These are phyloP conservation scores for Aphis gossypii DNA, from an alignment of 1,140 invertebrate genomes.

Conservation along the genomic window DNA sequence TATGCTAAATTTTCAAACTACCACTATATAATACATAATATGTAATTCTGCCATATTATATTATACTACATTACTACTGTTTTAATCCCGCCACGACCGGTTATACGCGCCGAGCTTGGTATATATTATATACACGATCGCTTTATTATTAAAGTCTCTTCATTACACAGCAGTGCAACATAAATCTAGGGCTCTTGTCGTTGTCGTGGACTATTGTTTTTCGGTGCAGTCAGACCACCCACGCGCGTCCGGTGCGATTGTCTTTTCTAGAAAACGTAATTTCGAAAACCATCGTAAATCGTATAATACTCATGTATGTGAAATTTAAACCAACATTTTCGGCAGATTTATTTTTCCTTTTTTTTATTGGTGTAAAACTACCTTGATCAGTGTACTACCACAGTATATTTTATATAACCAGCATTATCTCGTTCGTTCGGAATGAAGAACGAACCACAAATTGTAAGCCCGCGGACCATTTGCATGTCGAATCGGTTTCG, in stretches of 20 bases:
- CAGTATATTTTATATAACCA: background rate
- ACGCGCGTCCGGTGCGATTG: conserved; percentile 39
- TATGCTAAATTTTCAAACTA: conserved; percentile 32
- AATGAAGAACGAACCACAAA: background rate
- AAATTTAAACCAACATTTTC: background rate
- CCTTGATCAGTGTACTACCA: too few relatives aligned
- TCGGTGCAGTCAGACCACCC: conserved; percentile 47
- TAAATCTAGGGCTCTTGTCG: conserved; percentile 42
- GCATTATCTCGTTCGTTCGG: background rate
- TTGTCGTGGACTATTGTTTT: conserved; percentile 55
- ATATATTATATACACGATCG: conserved; percentile 40
- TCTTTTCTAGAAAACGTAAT: conserved; percentile 27
- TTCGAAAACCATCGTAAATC: background rate
- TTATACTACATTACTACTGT: conserved; percentile 12
- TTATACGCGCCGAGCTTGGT: background rate
- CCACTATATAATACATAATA: background rate
- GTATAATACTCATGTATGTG: background rate
- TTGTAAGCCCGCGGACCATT: background rate
- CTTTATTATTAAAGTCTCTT: conserved; percentile 57
- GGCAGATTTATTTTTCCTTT: background rate
- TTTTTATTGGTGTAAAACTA: background rate
- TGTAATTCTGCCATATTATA: background rate
- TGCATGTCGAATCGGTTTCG: conserved; percentile 52
- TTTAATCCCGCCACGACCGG: conserved; percentile 24
- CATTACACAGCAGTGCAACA: conserved; percentile 6